These are phyloP conservation scores for Corythoichthys haematopterus DNA, from an alignment of 2,113 vertebrate species.

Conservation along the genomic window DNA sequence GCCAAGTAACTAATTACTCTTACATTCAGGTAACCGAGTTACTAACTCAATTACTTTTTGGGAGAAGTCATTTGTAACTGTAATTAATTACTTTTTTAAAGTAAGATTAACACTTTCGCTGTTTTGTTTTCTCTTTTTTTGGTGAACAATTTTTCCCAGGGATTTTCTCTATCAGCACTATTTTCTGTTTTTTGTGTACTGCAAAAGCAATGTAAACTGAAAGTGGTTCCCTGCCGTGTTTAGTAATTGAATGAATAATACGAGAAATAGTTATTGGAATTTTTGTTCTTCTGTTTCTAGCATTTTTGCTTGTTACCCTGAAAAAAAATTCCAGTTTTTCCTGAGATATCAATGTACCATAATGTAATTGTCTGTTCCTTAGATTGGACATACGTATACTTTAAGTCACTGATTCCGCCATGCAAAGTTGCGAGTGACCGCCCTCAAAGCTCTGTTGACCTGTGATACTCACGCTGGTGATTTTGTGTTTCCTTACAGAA, in stretches of 20 bases:
- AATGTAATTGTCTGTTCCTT: background rate
- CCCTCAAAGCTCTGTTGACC: conserved; percentile 25
- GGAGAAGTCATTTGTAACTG: too few species aligned
- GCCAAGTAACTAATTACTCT: too few species aligned
- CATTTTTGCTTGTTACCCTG: background rate
- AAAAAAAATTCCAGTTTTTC: background rate
- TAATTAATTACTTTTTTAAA: too few species aligned
- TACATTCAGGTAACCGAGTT: too few species aligned
- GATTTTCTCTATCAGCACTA: too few species aligned
- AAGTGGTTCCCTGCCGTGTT: background rate
- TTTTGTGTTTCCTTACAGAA: conserved; percentile 74
- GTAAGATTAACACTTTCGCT: too few species aligned
- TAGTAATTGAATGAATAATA: background rate
- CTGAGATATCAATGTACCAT: background rate
- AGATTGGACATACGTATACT: conserved; percentile 4
- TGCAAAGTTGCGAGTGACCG: background rate
- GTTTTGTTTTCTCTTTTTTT: too few species aligned
- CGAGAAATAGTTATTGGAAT: background rate
- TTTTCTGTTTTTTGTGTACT: too few species aligned
- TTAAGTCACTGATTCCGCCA: background rate
- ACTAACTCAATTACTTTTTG: too few species aligned
- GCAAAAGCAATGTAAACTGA: too few species aligned
- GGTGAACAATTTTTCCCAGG: too few species aligned
- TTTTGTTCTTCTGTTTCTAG: background rate
- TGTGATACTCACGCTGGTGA: conserved; percentile 42